Base-by-base conservation (phyloP, 2,797 vertebrate species). In the Tragopan temminckii region DNA sequence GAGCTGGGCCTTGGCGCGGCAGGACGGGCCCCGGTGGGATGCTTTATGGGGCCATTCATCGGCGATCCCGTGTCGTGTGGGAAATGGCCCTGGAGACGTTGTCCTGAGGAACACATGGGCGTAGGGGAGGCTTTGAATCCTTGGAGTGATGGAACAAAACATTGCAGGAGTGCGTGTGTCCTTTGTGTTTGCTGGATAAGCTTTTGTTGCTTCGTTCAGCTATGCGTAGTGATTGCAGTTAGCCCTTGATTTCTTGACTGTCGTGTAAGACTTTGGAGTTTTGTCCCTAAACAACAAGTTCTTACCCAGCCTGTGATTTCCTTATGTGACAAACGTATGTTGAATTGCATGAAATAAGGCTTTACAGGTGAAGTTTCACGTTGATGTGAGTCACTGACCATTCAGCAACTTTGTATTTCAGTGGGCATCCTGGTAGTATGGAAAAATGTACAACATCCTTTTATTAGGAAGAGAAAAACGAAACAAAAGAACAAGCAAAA, bases 1-100 rank as follows among this genome's bases (percentile, higher is more conserved):
- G 97, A 91, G 88, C 85, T 31, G 95, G 80, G 92, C 89, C 96
- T 96, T 96, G 96, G 95, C 31, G 93, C 85, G 53, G 77, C 43
- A 36, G 89, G 86, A 85, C 80, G 4, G 86, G 59, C 85, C 66
- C 74, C 45, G 24, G 13, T 23, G 92, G 63, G 89, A 66, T 74
- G 88, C 81, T 94, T 89, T 24, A 85, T 94, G 82, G 64, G 90
- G 63, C 85, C 90, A 48, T 96, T 95, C 95, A 66, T 90, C 38
- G 62, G 64, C n/a, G 43, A 42, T 66, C 88, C 92, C 55, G 59
- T 74, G 81, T 43, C 88, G 93, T 89, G 77, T 48, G 90, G 85
- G 90, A 94, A 75, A 95, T 1, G 6, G 48, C 36, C 48, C 7
- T 40, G 53, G 61, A 4, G 43, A 33, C 3, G 9, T 43, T 21